Conservation (phyloP, 92 coral and sea anemone species). For the Bergia puertoricense region DNA sequence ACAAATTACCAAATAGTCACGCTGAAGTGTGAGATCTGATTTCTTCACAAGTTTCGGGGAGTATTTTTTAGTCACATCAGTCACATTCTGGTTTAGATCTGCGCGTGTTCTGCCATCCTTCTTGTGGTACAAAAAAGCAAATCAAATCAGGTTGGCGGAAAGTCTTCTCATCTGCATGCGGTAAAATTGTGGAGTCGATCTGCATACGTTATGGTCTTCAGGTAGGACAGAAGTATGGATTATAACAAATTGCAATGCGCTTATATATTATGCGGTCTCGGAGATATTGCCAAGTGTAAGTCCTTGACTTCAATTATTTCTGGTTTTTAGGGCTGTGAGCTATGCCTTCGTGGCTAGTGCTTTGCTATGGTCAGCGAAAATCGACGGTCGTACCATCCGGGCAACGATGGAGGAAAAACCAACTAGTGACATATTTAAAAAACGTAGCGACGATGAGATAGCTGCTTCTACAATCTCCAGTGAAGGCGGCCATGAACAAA, state of each 20-base stretch:
- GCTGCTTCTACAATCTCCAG: background rate
- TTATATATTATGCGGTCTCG: background rate
- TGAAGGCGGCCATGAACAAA: background rate
- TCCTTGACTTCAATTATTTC: background rate
- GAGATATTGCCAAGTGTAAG: background rate
- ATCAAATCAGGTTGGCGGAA: background rate
- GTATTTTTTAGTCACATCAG: conserved; percentile 12
- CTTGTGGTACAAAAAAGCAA: background rate
- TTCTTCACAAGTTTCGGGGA: conserved; percentile 28
- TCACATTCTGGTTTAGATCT: background rate
- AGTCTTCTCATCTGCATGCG: conserved; percentile 12
- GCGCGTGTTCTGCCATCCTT: background rate
- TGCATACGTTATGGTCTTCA: conserved; percentile 5
- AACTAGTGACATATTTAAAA: background rate
- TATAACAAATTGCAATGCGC: background rate
- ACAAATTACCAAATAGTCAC: conserved; percentile 37
- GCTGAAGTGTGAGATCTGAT: conserved; percentile 32
- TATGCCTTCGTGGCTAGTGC: background rate
- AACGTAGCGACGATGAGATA: background rate
- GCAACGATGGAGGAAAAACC: background rate
- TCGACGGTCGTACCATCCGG: background rate
- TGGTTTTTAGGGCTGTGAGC: conserved; percentile 31
- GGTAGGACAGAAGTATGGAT: background rate
- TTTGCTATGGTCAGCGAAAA: conserved; percentile 21
- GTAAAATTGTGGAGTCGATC: background rate